Percentiles rank a stretch among this genome's conserved stretches.
phyloP scores from a whole-genome alignment of 2,113 vertebrate species.

The Aleadryas rufinucha region DNA sequence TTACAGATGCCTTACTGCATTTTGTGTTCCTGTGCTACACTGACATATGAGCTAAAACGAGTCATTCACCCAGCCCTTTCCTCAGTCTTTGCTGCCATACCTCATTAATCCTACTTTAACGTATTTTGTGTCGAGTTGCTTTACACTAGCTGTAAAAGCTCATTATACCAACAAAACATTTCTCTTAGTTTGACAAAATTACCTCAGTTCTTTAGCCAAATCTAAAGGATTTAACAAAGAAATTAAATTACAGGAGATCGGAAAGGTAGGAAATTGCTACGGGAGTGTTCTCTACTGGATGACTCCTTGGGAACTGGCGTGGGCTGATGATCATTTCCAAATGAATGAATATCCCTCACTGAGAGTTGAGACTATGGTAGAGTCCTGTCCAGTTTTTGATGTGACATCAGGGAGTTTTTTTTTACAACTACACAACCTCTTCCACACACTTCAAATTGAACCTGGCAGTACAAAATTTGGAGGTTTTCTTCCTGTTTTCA shows the following conservation, averaged over 20 bases:
- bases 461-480: neutral
- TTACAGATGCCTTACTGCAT: constrained; percentile 3
- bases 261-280: neutral
- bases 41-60: constrained; percentile 29
- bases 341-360: neutral
- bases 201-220: neutral
- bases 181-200: constrained; percentile 28
- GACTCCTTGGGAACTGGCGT: neutral
- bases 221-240: neutral
- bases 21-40: neutral
- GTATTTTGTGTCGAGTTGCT: constrained; percentile 49
- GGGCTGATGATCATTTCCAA: neutral
- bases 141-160: constrained; percentile 37
- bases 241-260: neutral
- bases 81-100: neutral
- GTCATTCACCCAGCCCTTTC: neutral
- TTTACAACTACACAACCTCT: neutral
- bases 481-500: neutral
- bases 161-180: constrained; percentile 17
- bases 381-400: neutral
- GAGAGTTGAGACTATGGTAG: neutral
- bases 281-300: neutral
- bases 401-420: neutral
- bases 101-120: constrained; percentile 40
- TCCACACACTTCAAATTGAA: neutral